Base-by-base conservation (phyloP, 1,140 invertebrate genomes). In the Alviniconcha marisindica region DNA sequence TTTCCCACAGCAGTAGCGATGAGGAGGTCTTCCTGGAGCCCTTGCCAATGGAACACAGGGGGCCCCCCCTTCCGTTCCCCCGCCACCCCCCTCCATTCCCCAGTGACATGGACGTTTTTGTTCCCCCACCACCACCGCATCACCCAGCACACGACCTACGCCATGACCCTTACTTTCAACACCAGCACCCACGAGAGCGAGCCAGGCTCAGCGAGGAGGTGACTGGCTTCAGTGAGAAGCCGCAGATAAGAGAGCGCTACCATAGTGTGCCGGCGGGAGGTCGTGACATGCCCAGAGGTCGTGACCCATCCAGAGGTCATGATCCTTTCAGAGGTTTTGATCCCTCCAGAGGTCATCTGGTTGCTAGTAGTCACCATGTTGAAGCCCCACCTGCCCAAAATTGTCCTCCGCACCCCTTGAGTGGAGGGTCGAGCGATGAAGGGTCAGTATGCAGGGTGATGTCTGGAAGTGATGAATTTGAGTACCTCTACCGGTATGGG, bases 221-320 rank as follows among this genome's bases (percentile, higher is more conserved):
- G n/a, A 4, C 42, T 1, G 24, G 28, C 73, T 51, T 2, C 36
- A 14, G 33, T 36, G 18, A 71, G 5, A 0, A 18, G 69, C 38
- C 15, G 36, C 10, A 40, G 33, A 18, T 40, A 7, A 71, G 69
- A 71, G 69, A 71, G 7, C 69, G 69, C 7, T 36, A 40, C 18
- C 69, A 71, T 33, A 71, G 69, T 36, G 40, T 71, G 69, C 69
- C 69, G 28, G 31, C 73, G 0, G 38, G 42, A 51, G 73, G 73
- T 31, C 73, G 73, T 51, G 73, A 54, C 40, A 18, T 36, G 33
- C 33, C 73, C 40, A 76, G 42, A 76, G 42, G 73, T 76, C 73
- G 31, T 31, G 73, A 33, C 7, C 24, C 18, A 1, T 48, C 44
- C n/a, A n/a, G 73, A 51, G 73, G 73, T 76, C 73, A 24, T 51